phyloP scores from a whole-genome alignment of 2,113 vertebrate species.

The Solenodon paradoxus region DNA sequence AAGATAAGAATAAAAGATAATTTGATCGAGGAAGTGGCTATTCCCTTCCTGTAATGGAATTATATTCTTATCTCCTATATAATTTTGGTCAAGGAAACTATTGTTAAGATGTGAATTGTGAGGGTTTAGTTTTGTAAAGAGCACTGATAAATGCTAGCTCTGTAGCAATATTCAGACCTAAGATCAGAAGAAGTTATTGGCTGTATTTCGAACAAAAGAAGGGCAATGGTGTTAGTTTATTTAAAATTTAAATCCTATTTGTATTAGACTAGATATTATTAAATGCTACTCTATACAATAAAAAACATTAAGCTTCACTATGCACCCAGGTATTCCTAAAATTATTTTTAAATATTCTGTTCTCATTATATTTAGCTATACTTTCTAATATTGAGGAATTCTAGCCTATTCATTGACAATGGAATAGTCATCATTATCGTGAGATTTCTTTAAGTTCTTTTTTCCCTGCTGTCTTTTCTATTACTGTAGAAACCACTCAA shows the following conservation, averaged over 20 bases:
- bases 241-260: constrained; percentile 3
- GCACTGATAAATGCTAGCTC: background rate
- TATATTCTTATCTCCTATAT: constrained; percentile 60
- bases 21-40: constrained; percentile 67
- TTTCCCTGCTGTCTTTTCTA: background rate
- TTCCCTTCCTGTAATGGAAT: constrained; percentile 56
- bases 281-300: background rate
- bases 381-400: constrained; percentile 25
- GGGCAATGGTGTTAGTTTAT: background rate
- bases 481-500: background rate
- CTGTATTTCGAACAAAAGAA: constrained; percentile 5
- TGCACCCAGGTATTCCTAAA: background rate
- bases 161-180: background rate
- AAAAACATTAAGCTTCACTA: background rate
- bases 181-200: constrained; percentile 15
- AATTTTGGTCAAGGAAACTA: constrained; percentile 74
- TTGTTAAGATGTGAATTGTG: constrained; percentile 61
- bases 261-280: constrained; percentile 15
- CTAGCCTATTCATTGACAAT: background rate
- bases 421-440: background rate
- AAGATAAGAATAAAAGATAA: constrained; percentile 75
- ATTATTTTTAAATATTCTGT: background rate
- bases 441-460: background rate
- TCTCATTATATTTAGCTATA: background rate
- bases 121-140: constrained; percentile 31